Evolutionary conservation across 2,113 vertebrate genomes (phyloP), one percentile per base, ranked within the genome.

Genomic region (Coreoperca whiteheadi): DNA sequence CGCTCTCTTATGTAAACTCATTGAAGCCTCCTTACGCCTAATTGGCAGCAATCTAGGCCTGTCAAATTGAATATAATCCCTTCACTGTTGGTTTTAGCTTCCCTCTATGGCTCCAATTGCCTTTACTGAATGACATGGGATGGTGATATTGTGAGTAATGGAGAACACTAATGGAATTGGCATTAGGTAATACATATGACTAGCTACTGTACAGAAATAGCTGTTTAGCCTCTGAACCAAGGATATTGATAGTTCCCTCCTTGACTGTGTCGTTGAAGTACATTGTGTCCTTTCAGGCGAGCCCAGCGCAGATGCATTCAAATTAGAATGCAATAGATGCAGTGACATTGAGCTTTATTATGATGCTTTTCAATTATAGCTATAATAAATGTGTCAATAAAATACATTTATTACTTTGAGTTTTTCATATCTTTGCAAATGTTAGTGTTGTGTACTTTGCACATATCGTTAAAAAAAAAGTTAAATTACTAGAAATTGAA

Each of bases 21-120:
- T 84, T 79, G 81, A 75, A 83, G 76, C 77, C 87, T 88, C 85
- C 74, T 87, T 83, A 79, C 20, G 64, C 74, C 86, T 92, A 92
- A 93, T 88, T 93, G 89, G 82, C 87, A 87, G 74, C 81, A 89
- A 88, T 91, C 74, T 92, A 79, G 37, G 46, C 73, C 84, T 85
- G 87, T 92, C 86, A 90, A 89, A 87, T 84, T 87, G 79, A 88
- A 88, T 81, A 89, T 86, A 82, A 88, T 92, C 87, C 77, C 77
- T 68, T 81, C n/a, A 79, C 74, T 32, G 41, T 74, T 84, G 66
- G 83, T 85, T 92, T 87, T 72, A 83, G 70, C 59, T 39, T 81
- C 63, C 48, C 77, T 90, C 77, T n/a, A 63, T 73, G 64, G 71
- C 72, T 91, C 72, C 46, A 73, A 77, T 85, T 78, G 82, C 34